A percentile compares a stretch with the other conserved stretches of the same genome.
Evolutionary conservation across 2,888 invertebrate genomes (phyloP).

Genomic region (Chelonus formosanus): DNA sequence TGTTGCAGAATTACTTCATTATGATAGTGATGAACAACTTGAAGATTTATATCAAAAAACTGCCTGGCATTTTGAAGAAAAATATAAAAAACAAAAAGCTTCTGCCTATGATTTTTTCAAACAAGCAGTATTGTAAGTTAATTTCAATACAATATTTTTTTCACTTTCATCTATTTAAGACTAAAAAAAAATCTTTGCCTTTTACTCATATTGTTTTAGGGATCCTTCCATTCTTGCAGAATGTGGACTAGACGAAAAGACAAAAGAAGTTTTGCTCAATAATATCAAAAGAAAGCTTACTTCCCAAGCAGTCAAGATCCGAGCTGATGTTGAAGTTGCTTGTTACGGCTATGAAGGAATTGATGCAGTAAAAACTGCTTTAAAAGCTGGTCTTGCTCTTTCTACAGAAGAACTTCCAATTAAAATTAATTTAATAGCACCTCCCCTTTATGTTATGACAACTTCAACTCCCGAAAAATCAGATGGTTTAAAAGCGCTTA

Average conservation of each 20-base stretch:
- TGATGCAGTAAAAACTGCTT: slow-evolving; percentile 94
- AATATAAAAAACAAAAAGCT: slow-evolving; percentile 93
- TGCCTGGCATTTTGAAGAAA: slow-evolving; percentile 98
- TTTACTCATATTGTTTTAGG: slow-evolving; percentile 65
- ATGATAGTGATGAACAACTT: slow-evolving; percentile 89
- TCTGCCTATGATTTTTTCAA: slow-evolving; percentile 98
- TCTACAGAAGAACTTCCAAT: slow-evolving; percentile 95
- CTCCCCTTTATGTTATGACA: slow-evolving; percentile 98
- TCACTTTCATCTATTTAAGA: too few species aligned
- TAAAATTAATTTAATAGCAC: slow-evolving; percentile 98
- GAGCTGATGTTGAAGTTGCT: slow-evolving; percentile 92
- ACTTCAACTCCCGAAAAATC: slow-evolving; percentile 96
- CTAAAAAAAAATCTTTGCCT: too few species aligned
- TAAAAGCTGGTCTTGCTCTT: slow-evolving; percentile 87
- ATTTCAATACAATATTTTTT: not conserved
- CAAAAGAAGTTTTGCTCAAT: slow-evolving; percentile 89
- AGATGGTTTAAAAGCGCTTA: slow-evolving; percentile 89
- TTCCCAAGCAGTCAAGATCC: slow-evolving; percentile 95
- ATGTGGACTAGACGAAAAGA: slow-evolving; percentile 91
- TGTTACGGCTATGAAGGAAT: slow-evolving; percentile 98
- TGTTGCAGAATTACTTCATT: slow-evolving; percentile 93
- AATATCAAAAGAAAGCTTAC: slow-evolving; percentile 97
- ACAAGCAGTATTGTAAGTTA: slow-evolving; percentile 90
- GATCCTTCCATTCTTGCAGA: slow-evolving; percentile 95
- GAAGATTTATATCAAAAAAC: slow-evolving; percentile 96